A percentile compares a stretch with the other conserved stretches of the same genome.
Conservation (phyloP, 2,888 invertebrate genomes). For the Colostygia pectinataria region DNA sequence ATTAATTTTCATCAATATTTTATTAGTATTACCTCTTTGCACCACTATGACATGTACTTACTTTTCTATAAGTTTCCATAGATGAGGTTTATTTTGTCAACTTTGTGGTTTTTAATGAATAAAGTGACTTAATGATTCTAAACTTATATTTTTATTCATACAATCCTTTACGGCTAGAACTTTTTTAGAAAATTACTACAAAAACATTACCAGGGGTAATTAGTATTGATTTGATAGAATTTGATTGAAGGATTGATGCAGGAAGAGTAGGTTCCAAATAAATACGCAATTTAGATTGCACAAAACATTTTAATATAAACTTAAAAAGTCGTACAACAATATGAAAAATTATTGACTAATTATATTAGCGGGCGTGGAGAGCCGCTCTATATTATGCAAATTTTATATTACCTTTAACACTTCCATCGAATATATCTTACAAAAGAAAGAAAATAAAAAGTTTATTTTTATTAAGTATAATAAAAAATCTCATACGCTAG, state of each 20-base stretch:
- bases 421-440: slow-evolving; percentile 83
- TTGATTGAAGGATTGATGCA: not conserved
- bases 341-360: slow-evolving; percentile 93
- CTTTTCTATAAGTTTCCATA: slow-evolving; percentile 47
- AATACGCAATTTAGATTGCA: slow-evolving; percentile 84
- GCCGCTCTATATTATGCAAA: slow-evolving; percentile 86
- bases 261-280: slow-evolving; percentile 34
- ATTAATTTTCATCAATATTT: too few species aligned
- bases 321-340: slow-evolving; percentile 93
- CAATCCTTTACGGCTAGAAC: too few species aligned
- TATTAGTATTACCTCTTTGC: too few species aligned
- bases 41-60: too few species aligned
- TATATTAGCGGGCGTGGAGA: slow-evolving; percentile 87
- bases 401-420: slow-evolving; percentile 85
- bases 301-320: slow-evolving; percentile 94
- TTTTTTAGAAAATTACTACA: too few species aligned
- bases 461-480: slow-evolving; percentile 75
- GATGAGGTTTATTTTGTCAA: slow-evolving; percentile 78
- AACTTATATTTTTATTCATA: slow-evolving; percentile 3
- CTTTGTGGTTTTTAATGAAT: slow-evolving; percentile 75
- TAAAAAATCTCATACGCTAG: slow-evolving; percentile 81
- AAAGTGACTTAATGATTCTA: slow-evolving; percentile 75
- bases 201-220: too few species aligned
- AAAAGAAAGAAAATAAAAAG: slow-evolving; percentile 82
- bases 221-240: too few species aligned